Evolutionary conservation across 2,888 invertebrate species (phyloP), one percentile per base, ranked within the genome.

Genomic region (Lamellibrachia satsuma): DNA sequence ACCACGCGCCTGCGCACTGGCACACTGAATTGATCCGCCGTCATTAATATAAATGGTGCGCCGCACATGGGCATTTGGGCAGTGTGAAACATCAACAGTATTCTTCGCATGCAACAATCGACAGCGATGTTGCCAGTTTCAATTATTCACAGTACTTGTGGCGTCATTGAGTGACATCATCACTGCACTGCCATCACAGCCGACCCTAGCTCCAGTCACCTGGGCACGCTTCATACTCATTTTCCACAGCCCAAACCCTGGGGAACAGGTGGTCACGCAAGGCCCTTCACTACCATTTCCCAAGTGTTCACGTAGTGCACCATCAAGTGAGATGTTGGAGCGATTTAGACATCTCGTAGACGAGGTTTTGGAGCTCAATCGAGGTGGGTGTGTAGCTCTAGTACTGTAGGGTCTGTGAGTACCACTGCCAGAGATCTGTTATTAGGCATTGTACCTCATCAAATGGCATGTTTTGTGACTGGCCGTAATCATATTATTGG

Each of bases 291-390:
- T 15, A 75, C 15, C 15, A 2, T 6, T 15, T 75, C 75, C 75
- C 75, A 75, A 75, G 75, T 15, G 75, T 22, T 75, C 15, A 22
- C 75, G 75, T 3, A 3, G 2, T 3, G 22, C 75, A 92, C 9
- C 75, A 11, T 92, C 52, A 4, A 52, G 52, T 22, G 90, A 52
- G 22, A 92, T 92, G 92, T 75, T 92, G 39, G 90, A 75, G 15
- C 92, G 92, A n/a, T 92, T 92, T 75, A 75, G 90, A 11, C 51
- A 52, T 52, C 27, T 92, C 39, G 92, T 92, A 27, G 90, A 57
- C 52, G 92, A 92, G 90, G 92, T 92, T 22, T n/a, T 92, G 27
- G 92, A 92, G 3, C 60, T 92, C 75, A 92, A 75, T 75, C 75
- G 22, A 75, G 75, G 75, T 75, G 15, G 75, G 75, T 75, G 11